Evolutionary conservation across 2,888 invertebrate genomes (phyloP), one percentile per base, ranked within the genome.

Genomic region (Gymnoscelis rufifasciata): DNA sequence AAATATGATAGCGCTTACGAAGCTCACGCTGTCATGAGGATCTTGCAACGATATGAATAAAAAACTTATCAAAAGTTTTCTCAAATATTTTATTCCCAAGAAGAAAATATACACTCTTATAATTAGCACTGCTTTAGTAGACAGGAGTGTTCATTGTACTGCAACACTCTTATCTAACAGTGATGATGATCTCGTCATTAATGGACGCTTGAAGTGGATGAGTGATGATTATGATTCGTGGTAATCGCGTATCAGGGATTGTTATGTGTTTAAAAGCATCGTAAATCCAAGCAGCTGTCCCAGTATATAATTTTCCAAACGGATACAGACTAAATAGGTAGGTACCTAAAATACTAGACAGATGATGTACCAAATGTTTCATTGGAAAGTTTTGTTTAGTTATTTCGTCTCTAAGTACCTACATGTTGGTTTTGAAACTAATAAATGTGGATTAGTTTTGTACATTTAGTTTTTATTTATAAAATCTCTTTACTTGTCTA

Each of bases 171-270:
- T 31, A 40, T 40, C 23, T 40, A 33, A 33, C 30, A 13, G 19
- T 14, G 24, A 40, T 43, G 28, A 50, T 50, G 42, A 50, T 30
- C 41, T 46, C 42, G 42, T 39, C 38, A 39, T 28, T 33, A 36
- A 13, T 37, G 28, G 29, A 44, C 40, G 29, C 35, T 42, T 50
- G 41, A 45, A 29, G 23, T 35, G 33, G 38, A 42, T 40, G 37
- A 43, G 42, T 31, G 44, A 39, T 15, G 44, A 38, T 27, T 2
- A 40, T 23, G 38, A 39, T 43, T 48, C 48, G 37, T 38, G 11
- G 49, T 41, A 38, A 39, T 39, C 28, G 35, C 23, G 27, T 19
- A 19, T 19, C 10, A 33, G 19, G 31, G 31, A 33, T 38, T 14
- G 15, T 30, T 29, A 15, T 24, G 11, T 29, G 19, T 30, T 29